A percentile compares a stretch with the other conserved stretches of the same genome.
These are phyloP conservation scores for Urosaurus nigricauda DNA, from an alignment of 2,797 vertebrate genomes.

Conservation along the genomic window DNA sequence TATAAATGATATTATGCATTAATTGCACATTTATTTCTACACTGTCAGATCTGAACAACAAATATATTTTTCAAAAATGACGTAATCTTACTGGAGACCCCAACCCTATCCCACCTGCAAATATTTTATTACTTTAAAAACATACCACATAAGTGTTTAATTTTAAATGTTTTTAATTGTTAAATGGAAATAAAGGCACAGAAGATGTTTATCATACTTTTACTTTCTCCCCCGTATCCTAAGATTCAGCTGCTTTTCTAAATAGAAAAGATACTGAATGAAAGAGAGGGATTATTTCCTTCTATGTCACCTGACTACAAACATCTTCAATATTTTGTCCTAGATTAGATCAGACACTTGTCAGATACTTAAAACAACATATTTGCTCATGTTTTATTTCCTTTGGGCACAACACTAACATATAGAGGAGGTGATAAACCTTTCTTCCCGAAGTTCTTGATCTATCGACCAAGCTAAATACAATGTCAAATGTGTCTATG, in stretches of 20 bases:
- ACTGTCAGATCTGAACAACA: not conserved
- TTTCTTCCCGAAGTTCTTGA: too few species aligned
- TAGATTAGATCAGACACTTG: not conserved
- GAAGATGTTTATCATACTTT: not conserved
- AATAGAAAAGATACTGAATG: not conserved
- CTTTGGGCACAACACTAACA: not conserved
- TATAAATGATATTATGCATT: not conserved
- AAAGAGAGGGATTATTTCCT: not conserved
- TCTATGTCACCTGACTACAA: not conserved
- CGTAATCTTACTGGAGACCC: not conserved
- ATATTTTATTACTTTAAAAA: not conserved
- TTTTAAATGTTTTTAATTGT: not conserved
- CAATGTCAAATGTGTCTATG: too few species aligned
- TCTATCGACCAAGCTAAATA: too few species aligned
- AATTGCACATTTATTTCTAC: not conserved
- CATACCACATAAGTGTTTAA: not conserved
- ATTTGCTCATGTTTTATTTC: too few species aligned
- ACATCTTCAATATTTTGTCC: not conserved
- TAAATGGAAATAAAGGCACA: not conserved
- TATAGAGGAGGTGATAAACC: too few species aligned
- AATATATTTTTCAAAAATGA: not conserved
- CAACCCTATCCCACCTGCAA: not conserved
- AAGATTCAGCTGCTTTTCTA: not conserved
- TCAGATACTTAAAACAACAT: too few species aligned
- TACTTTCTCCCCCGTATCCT: not conserved